Base-by-base conservation (phyloP, 2,797 vertebrate genomes). In the Sebastes hubbsi region DNA sequence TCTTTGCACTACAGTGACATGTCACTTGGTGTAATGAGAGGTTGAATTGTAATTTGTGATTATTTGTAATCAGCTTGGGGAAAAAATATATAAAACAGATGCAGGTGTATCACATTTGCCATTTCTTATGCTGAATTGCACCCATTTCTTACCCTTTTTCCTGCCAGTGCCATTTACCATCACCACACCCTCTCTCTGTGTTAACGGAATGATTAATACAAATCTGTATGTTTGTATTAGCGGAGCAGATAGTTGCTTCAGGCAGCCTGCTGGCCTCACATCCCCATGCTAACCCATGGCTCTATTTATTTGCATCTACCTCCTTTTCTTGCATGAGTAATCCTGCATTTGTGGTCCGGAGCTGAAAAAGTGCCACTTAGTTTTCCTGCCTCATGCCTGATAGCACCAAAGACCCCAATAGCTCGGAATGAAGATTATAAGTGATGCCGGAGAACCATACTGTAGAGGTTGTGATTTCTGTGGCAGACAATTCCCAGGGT, bases 321-420 rank as follows among this genome's bases (percentile, higher is more conserved):
- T 77, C 13, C 30, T 61, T 54, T 68, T 71, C 24, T 62, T 36
- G 66, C 30, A 72, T 34, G 58, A 78, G 29, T 72, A 77, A 87
- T 64, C 77, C 75, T 82, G 76, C 38, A 59, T 83, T 80, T 87
- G 70, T 79, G 22, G 25, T 61, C 54, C 24, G 42, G 63, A 70
- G 55, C 18, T 24, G 10, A 29, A 61, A 71, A 56, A 59, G 34
- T n/a, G 4, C 22, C 34, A 72, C 52, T 81, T 55, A 13, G 18
- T 34, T 22, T 79, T 18, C 49, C 56, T 64, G 29, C 29, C 66
- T 77, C 49, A 59, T 42, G 56, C 63, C 14, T 52, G 25, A 87
- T 36, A 38, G 65, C 18, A 22, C 18, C 24, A 3, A 66, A 30
- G 25, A 49, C 22, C 7, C 59, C 30, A 49, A 24, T 5, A 71